Conservation (phyloP, 2,888 invertebrate species). For the Eucera pruinosa region DNA sequence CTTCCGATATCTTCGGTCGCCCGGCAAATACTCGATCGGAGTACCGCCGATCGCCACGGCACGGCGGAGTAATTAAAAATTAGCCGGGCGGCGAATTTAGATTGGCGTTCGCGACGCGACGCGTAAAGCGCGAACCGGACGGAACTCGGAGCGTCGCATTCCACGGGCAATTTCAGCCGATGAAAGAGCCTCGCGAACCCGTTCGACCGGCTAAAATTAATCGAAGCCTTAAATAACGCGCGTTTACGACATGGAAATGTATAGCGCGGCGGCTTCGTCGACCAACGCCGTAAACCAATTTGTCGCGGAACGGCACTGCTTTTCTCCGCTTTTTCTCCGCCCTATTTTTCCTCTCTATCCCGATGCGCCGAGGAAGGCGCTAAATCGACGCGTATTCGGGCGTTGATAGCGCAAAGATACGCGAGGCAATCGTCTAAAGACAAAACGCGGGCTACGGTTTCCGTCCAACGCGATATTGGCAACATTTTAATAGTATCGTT, state of each 20-base stretch:
- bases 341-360: no score
- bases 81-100: neutral
- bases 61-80: constrained; percentile 8
- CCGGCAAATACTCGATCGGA: no score
- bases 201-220: constrained; percentile 70
- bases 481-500: constrained; percentile 4
- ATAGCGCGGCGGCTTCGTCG: constrained; percentile 39
- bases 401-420: constrained; percentile 12
- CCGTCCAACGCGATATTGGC: constrained; percentile 21
- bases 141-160: neutral
- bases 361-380: constrained; percentile 3
- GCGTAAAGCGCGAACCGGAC: neutral
- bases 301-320: constrained; percentile 43
- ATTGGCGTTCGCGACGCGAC: neutral
- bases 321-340: neutral
- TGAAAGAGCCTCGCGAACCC: constrained; percentile 31
- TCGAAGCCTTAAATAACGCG: constrained; percentile 63
- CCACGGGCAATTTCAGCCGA: neutral
- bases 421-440: constrained; percentile 42
- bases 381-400: neutral
- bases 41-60: no score
- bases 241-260: constrained; percentile 66
- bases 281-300: constrained; percentile 64
- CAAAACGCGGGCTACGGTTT: constrained; percentile 33
- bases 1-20: no score